phyloP scores from a whole-genome alignment of 2,888 invertebrate genomes.

The Conops quadrifasciatus region DNA sequence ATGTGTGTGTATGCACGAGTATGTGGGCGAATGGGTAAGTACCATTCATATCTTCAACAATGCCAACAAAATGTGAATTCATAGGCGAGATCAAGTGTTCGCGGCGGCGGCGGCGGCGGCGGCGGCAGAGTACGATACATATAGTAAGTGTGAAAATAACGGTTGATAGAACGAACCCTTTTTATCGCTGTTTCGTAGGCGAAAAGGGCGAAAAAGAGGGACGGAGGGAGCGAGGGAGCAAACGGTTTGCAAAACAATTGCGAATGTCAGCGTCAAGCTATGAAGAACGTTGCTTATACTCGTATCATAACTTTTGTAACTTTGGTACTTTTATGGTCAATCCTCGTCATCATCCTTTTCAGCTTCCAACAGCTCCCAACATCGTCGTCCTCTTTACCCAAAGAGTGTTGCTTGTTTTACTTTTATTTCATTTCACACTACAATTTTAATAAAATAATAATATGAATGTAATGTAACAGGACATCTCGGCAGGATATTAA shows the following conservation, averaged over 20 bases:
- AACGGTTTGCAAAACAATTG: constrained; percentile 16
- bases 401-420: not conserved
- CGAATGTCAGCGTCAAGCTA: constrained; percentile 19
- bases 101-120: constrained; percentile 8
- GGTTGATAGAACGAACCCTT: constrained; percentile 12
- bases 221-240: not conserved
- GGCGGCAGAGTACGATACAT: no score
- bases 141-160: constrained; percentile 36
- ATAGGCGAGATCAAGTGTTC: constrained; percentile 25
- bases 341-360: not conserved
- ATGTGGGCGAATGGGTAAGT: constrained; percentile 15
- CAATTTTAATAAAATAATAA: constrained; percentile 35
- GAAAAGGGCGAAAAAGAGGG: not conserved
- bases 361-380: not conserved
- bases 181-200: constrained; percentile 15
- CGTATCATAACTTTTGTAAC: not conserved
- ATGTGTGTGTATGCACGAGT: constrained; percentile 7
- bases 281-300: not conserved
- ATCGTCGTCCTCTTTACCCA: not conserved
- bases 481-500: constrained; percentile 47
- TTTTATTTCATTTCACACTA: constrained; percentile 15
- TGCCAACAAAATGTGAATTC: constrained; percentile 19
- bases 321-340: not conserved
- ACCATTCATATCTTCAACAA: constrained; percentile 26
- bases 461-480: constrained; percentile 31